A percentile compares a stretch with the other conserved stretches of the same genome.
These are phyloP conservation scores for Habroteleia sp. DNA, from an alignment of 2,888 invertebrate genomes.

Conservation along the genomic window DNA sequence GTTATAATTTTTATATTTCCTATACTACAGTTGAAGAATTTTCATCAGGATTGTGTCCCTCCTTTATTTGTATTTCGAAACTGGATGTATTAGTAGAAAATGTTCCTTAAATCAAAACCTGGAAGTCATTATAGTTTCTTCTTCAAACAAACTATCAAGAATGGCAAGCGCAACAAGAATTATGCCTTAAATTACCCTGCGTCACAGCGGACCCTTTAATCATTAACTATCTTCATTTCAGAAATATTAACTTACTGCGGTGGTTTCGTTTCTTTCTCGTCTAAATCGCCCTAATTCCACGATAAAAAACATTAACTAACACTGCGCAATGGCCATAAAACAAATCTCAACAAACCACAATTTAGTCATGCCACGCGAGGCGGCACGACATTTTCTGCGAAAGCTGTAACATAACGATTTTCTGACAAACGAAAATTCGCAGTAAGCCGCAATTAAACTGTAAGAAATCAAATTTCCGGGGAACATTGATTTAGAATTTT, in stretches of 20 bases:
- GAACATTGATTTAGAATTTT: too few relatives aligned
- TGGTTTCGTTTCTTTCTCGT: slow-evolving; percentile 5
- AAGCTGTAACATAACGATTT: neutral
- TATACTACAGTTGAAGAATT: too few relatives aligned
- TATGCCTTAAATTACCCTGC: slow-evolving; percentile 14
- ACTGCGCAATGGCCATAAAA: slow-evolving; percentile 22
- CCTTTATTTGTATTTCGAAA: too few relatives aligned
- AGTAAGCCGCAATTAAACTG: too few relatives aligned
- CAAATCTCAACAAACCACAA: slow-evolving; percentile 47
- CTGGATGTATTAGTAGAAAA: too few relatives aligned
- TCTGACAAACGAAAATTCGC: slow-evolving; percentile 9
- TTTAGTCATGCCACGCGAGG: slow-evolving; percentile 35
- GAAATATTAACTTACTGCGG: neutral
- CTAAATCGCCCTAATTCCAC: slow-evolving; percentile 40
- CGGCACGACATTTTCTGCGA: slow-evolving; percentile 26
- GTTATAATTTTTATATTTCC: too few relatives aligned
- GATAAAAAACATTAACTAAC: slow-evolving; percentile 37
- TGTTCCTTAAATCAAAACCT: slow-evolving; percentile 1
- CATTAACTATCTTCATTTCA: slow-evolving; percentile 44
- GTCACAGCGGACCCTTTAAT: slow-evolving; percentile 24
- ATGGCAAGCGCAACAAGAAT: slow-evolving; percentile 7
- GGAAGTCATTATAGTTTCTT: slow-evolving; percentile 10
- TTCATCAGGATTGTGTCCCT: too few relatives aligned
- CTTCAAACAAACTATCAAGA: slow-evolving; percentile 17
- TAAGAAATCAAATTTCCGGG: too few relatives aligned